These are phyloP conservation scores for Platyscapa corneri DNA, from an alignment of 1,140 invertebrate genomes.

Conservation along the genomic window DNA sequence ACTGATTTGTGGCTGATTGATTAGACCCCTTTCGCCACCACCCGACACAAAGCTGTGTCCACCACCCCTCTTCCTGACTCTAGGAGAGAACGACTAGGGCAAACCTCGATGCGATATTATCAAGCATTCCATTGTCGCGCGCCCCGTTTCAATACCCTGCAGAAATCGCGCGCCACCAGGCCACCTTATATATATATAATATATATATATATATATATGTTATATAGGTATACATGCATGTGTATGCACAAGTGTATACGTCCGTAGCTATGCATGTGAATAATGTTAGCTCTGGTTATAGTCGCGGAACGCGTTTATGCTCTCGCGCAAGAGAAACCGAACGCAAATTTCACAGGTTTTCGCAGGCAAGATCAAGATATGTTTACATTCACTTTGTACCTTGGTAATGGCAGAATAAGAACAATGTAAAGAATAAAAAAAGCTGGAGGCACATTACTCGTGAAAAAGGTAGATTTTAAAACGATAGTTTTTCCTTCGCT, in stretches of 20 bases:
- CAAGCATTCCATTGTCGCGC: slow-evolving; percentile 51
- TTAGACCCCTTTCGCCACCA: slow-evolving; percentile 70
- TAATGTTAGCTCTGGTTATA: neutral
- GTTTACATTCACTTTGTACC: slow-evolving; percentile 47
- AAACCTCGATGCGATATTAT: slow-evolving; percentile 68
- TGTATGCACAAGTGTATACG: neutral
- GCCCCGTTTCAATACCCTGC: neutral
- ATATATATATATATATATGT: too few species aligned
- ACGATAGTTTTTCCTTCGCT: slow-evolving; percentile 35
- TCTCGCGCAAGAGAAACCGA: neutral
- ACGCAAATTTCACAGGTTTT: slow-evolving; percentile 42
- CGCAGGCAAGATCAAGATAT: slow-evolving; percentile 46
- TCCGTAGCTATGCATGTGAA: too few species aligned
- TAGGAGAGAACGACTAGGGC: slow-evolving; percentile 54
- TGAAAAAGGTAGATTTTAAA: slow-evolving; percentile 41
- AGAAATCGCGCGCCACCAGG: neutral
- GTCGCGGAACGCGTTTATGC: slow-evolving; percentile 4
- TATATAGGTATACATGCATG: too few species aligned
- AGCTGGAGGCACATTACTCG: neutral
- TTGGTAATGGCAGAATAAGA: slow-evolving; percentile 46
- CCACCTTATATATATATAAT: too few species aligned
- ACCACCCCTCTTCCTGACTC: slow-evolving; percentile 41
- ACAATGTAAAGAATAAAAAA: slow-evolving; percentile 39
- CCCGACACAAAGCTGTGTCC: slow-evolving; percentile 59
- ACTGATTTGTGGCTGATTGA: slow-evolving; percentile 75